Conservation (phyloP, 2,113 vertebrate species). For the Hydrochoerus hydrochaeris region DNA sequence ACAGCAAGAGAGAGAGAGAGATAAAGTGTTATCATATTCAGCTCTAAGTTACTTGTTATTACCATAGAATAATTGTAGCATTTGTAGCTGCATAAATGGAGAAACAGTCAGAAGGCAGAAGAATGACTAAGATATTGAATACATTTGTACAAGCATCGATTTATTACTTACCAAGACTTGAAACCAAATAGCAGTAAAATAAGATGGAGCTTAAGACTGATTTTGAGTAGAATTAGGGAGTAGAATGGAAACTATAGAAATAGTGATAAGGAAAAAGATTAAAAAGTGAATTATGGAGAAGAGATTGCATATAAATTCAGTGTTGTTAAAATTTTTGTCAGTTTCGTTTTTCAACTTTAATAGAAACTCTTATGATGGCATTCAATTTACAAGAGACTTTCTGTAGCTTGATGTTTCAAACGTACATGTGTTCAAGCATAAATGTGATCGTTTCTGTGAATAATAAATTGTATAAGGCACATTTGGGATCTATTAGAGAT, state of each 20-base stretch:
- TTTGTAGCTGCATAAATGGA: background rate
- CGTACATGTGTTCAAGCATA: background rate
- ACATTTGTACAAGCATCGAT: background rate
- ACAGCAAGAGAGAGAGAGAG: background rate
- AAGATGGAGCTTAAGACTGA: background rate
- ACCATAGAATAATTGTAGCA: background rate
- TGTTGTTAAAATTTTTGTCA: background rate
- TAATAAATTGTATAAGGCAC: background rate
- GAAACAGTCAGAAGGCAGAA: background rate
- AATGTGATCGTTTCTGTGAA: background rate
- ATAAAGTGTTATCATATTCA: background rate
- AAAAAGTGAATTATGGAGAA: background rate
- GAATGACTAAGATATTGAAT: background rate
- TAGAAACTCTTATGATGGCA: background rate
- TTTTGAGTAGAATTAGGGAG: background rate
- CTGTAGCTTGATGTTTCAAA: background rate
- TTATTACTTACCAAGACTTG: background rate
- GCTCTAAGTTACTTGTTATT: background rate
- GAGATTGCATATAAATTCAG: background rate
- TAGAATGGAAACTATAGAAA: background rate
- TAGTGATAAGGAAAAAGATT: background rate
- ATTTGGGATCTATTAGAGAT: background rate
- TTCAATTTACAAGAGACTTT: background rate
- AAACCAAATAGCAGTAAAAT: background rate
- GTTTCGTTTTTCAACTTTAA: constrained; percentile 6